Percentiles rank a stretch among this genome's conserved stretches.
Evolutionary conservation across 1,140 invertebrate genomes (phyloP).

Genomic region (Ooceraea biroi): DNA sequence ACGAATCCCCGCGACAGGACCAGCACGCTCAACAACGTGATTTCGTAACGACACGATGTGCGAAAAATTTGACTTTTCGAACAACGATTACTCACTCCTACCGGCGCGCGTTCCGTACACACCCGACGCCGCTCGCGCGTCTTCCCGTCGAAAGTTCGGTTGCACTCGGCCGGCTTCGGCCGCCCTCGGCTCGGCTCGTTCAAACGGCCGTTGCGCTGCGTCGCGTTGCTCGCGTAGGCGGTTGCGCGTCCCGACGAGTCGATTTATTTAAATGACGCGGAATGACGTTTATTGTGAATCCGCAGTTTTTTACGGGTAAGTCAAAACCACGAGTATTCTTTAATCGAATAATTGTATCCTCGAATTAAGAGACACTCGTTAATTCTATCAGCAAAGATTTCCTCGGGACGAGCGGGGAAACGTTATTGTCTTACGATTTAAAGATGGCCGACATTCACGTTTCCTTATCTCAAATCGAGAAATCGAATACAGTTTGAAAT

Average conservation of each 20-base stretch:
- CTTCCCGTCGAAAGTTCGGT: constrained; percentile 7
- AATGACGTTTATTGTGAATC: not conserved
- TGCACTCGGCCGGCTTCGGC: not conserved
- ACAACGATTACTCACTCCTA: constrained; percentile 21
- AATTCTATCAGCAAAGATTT: not conserved
- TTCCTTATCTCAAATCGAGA: no score
- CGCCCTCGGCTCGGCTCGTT: not conserved
- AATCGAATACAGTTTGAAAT: no score
- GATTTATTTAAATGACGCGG: constrained; percentile 11
- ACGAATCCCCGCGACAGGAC: not conserved
- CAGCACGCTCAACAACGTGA: not conserved
- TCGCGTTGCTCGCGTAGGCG: not conserved
- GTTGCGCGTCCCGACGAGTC: not conserved
- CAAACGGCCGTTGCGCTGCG: not conserved
- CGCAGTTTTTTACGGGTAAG: not conserved
- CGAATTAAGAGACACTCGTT: not conserved
- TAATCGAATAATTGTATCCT: not conserved
- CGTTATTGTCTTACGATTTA: no score
- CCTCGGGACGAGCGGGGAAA: no score
- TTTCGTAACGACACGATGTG: not conserved
- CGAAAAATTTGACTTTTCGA: constrained; percentile 50
- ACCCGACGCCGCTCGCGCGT: constrained; percentile 59
- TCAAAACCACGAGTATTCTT: not conserved
- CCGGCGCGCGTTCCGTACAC: constrained; percentile 54
- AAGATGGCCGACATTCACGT: no score